Conservation (phyloP, 1,140 invertebrate species). For the Gonioctena quinquepunctata region DNA sequence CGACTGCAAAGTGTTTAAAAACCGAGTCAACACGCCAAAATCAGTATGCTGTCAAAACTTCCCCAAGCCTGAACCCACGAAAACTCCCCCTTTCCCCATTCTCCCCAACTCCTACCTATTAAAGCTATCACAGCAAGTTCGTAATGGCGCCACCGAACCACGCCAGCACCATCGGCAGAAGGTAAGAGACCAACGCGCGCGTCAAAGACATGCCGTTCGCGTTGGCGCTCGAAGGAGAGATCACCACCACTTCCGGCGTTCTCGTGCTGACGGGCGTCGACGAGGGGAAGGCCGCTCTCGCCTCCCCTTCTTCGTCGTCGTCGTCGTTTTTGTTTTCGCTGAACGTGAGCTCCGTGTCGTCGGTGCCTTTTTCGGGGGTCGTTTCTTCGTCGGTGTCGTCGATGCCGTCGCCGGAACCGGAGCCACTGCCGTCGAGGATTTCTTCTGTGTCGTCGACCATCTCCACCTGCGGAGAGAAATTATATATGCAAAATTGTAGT, state of each 20-base stretch:
- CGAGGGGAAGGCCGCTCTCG: conserved; percentile 13
- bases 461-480: conserved; percentile 89
- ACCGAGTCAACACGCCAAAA: no score
- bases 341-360: neutral
- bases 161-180: conserved; percentile 78
- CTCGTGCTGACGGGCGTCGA: conserved; percentile 29
- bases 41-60: no score
- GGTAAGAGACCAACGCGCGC: conserved; percentile 71
- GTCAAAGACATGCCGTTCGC: conserved; percentile 55
- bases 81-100: no score
- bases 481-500: no score
- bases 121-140: conserved; percentile 74
- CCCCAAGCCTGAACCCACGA: no score
- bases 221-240: conserved; percentile 48
- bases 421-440: conserved; percentile 40
- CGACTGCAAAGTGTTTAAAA: no score
- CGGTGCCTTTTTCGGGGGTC: conserved; percentile 8
- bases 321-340: conserved; percentile 3
- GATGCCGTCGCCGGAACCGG: conserved; percentile 57
- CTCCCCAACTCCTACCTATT: neutral
- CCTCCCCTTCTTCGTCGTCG: conserved; percentile 8
- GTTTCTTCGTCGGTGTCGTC: conserved; percentile 56
- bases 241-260: conserved; percentile 30
- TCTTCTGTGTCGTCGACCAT: conserved; percentile 61
- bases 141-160: conserved; percentile 82